Percentiles rank a stretch among this genome's conserved stretches.
Evolutionary conservation across 2,113 vertebrate genomes (phyloP).

Genomic region (Gyps fulvus): DNA sequence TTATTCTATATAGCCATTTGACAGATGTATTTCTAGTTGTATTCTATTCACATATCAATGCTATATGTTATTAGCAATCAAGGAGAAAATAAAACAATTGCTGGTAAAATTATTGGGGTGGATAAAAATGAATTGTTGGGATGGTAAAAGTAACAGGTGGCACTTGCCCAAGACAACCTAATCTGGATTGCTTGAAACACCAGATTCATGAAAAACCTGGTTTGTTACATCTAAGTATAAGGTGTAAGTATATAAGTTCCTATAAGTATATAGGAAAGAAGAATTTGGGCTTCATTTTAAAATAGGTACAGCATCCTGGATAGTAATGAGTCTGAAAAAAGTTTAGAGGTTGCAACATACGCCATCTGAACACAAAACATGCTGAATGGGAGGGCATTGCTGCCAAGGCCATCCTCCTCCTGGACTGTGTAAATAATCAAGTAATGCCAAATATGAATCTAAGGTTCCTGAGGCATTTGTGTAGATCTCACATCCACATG

Average conservation of each 20-base stretch:
- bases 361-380: neutral
- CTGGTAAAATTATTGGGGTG: neutral
- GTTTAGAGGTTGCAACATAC: neutral
- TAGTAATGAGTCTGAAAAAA: neutral
- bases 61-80: neutral
- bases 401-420: neutral
- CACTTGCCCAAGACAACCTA: neutral
- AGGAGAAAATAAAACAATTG: neutral
- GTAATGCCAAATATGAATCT: neutral
- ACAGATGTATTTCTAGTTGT: neutral
- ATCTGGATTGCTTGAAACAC: neutral
- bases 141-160: neutral
- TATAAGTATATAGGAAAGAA: neutral
- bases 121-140: neutral
- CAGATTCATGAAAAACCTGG: neutral
- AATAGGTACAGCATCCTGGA: rapidly evolving
- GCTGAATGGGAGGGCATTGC: neutral
- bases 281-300: neutral
- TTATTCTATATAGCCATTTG: neutral
- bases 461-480: neutral
- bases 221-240: neutral
- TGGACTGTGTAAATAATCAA: neutral
- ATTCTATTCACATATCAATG: neutral
- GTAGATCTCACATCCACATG: neutral
- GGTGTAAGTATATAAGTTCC: neutral